Percentiles rank a stretch among this genome's conserved stretches.
Evolutionary conservation across 37 sponge, comb jelly and placozoan species (phyloP).

Genomic region (Petrosia ficiformis): DNA sequence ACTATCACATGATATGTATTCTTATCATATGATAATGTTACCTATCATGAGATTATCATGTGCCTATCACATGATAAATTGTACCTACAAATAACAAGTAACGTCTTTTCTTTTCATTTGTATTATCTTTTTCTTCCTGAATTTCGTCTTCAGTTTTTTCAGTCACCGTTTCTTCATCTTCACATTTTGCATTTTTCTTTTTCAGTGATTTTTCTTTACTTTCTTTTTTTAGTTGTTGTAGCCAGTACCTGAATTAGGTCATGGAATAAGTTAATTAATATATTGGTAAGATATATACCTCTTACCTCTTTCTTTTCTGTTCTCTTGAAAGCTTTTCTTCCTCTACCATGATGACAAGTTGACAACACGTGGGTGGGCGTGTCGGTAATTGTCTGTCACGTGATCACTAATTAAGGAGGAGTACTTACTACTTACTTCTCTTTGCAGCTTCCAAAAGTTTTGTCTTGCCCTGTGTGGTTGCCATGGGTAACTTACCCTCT

Average conservation of each 20-base stretch:
- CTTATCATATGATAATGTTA: neutral
- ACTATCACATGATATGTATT: neutral
- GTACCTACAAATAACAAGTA: constrained; percentile 63
- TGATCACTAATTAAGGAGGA: no score
- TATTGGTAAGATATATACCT: neutral
- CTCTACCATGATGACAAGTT: no score
- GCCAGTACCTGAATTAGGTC: constrained; percentile 12
- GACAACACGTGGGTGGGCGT: no score
- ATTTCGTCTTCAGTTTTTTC: neutral
- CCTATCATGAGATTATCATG: neutral
- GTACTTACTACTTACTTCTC: no score
- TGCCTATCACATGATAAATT: neutral
- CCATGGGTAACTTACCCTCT: neutral
- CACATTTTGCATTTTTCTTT: constrained; percentile 3
- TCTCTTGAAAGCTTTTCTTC: neutral
- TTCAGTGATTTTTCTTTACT: neutral
- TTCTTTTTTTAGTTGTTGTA: constrained; percentile 4
- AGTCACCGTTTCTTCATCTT: neutral
- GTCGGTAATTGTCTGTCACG: no score
- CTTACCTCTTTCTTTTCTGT: neutral
- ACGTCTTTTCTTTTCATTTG: constrained; percentile 14
- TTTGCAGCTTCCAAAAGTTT: no score
- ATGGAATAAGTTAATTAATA: neutral
- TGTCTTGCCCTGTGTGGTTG: no score
- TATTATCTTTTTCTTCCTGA: neutral